Percentiles rank a stretch among this genome's conserved stretches.
Evolutionary conservation across 2,113 vertebrate species (phyloP).

Genomic region (Myrmecobius fasciatus): DNA sequence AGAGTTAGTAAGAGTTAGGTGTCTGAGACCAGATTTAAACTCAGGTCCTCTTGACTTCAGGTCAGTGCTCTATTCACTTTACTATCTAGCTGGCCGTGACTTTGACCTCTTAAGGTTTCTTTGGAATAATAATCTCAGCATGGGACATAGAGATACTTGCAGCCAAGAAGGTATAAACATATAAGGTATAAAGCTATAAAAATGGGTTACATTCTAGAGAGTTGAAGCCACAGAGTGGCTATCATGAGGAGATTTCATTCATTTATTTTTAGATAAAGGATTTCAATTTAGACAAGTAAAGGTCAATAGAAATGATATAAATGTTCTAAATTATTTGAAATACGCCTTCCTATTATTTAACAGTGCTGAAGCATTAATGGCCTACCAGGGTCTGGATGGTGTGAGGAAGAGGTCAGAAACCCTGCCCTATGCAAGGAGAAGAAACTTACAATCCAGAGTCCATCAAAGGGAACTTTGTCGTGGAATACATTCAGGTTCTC

Average conservation of each 20-base stretch:
- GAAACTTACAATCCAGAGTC: slow-evolving; percentile 89
- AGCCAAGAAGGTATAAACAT: not conserved
- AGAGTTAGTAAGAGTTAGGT: too few relatives aligned
- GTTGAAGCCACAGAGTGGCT: not conserved
- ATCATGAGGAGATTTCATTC: not conserved
- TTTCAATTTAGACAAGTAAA: not conserved
- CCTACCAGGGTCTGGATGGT: not conserved
- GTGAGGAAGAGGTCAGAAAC: accelerated
- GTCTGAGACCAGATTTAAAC: too few relatives aligned
- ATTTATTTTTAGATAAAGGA: not conserved
- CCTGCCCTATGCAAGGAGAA: not conserved
- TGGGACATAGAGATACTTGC: not conserved
- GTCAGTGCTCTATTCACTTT: too few relatives aligned
- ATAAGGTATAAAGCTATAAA: not conserved
- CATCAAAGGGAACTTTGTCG: slow-evolving; percentile 87
- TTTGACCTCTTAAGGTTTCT: not conserved
- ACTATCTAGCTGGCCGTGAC: not conserved
- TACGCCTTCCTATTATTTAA: not conserved
- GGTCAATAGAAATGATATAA: not conserved
- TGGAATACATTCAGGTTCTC: slow-evolving; percentile 89
- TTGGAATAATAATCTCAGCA: not conserved
- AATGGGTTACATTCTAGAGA: not conserved
- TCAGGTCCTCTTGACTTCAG: too few relatives aligned
- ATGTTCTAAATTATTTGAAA: not conserved
- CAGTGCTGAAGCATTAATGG: not conserved